phyloP scores from a whole-genome alignment of 2,888 invertebrate genomes.

The Endotricha flammealis region DNA sequence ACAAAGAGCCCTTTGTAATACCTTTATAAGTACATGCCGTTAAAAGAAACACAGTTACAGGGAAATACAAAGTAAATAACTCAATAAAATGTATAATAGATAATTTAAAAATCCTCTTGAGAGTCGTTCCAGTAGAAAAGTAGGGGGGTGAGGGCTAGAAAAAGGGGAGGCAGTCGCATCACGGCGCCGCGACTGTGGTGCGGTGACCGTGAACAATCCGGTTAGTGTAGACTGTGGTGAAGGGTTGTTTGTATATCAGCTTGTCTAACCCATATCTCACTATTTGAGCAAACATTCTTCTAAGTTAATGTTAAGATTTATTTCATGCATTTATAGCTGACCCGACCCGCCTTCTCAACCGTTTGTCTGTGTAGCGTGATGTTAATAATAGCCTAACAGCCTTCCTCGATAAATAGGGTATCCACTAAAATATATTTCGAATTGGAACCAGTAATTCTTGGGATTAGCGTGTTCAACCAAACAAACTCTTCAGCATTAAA shows the following conservation, averaged over 20 bases:
- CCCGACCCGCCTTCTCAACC: no score
- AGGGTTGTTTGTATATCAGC: slow-evolving; percentile 5
- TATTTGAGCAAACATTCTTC: neutral
- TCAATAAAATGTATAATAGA: slow-evolving; percentile 6
- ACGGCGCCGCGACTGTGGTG: slow-evolving; percentile 6
- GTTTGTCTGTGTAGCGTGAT: no score
- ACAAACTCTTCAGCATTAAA: no score
- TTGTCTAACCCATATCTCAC: no score
- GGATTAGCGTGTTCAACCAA: no score
- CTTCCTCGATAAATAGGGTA: no score
- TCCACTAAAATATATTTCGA: no score
- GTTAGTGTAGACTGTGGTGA: neutral
- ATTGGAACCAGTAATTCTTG: no score
- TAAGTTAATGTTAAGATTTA: neutral
- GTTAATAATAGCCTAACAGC: no score
- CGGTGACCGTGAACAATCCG: slow-evolving; percentile 8
- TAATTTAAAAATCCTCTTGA: slow-evolving; percentile 8
- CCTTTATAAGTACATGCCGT: neutral
- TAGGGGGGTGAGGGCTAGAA: neutral
- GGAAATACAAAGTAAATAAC: slow-evolving; percentile 6
- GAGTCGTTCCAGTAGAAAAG: neutral
- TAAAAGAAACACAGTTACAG: slow-evolving; percentile 4
- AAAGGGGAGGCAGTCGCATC: slow-evolving; percentile 3
- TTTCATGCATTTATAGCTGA: no score
- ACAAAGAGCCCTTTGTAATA: neutral